Conservation (phyloP, 2,113 vertebrate species). For the Acrocephalus arundinaceus region DNA sequence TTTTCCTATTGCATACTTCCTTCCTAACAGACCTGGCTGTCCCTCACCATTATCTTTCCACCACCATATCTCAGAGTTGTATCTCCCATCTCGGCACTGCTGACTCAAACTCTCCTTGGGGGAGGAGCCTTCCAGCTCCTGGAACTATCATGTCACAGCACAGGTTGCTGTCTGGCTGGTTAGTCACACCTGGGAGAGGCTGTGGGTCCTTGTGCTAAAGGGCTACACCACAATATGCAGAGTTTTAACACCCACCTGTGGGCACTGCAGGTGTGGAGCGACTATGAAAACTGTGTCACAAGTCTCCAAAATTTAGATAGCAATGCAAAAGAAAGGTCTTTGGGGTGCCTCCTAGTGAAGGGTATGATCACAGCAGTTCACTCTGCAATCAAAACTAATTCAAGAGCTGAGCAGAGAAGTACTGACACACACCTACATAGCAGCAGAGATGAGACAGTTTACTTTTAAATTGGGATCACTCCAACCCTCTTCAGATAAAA, state of each 20-base stretch:
- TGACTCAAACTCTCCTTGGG: neutral
- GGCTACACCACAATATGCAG: neutral
- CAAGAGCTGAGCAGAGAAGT: neutral
- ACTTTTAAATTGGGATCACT: neutral
- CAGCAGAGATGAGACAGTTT: neutral
- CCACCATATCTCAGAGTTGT: neutral
- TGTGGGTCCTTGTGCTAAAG: neutral
- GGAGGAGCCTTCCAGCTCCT: neutral
- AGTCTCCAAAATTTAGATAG: neutral
- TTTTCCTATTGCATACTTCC: neutral
- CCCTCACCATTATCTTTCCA: neutral
- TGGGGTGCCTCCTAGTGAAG: neutral
- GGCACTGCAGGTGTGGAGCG: neutral
- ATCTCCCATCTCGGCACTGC: neutral
- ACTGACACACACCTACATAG: neutral
- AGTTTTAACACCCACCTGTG: rapidly evolving
- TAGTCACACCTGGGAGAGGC: neutral
- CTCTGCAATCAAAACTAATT: neutral
- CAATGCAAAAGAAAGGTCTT: neutral
- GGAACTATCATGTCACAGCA: neutral
- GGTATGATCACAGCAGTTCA: neutral
- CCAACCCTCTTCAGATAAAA: neutral
- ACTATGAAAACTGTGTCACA: neutral
- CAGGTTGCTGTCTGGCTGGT: neutral
- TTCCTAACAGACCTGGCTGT: neutral